These are phyloP conservation scores for Sitta europaea DNA, from an alignment of 2,113 vertebrate genomes.

Conservation along the genomic window DNA sequence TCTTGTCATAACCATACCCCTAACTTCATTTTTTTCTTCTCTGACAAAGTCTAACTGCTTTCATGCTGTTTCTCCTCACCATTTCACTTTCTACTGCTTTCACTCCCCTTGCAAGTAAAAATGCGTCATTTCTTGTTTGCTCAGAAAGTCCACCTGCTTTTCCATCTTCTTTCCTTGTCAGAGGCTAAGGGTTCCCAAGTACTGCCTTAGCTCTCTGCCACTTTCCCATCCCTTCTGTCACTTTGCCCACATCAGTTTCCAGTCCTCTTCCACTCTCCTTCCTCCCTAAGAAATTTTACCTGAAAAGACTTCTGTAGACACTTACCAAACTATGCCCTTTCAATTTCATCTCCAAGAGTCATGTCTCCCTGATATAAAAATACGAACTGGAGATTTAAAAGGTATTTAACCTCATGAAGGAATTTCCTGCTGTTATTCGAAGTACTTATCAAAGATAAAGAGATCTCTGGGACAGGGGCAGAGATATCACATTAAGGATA, in stretches of 20 bases:
- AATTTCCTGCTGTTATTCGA: background rate
- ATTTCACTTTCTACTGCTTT: background rate
- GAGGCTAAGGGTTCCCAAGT: background rate
- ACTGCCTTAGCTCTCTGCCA: background rate
- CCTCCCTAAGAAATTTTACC: background rate
- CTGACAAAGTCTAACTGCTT: background rate
- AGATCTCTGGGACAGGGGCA: background rate
- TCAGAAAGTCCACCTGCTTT: background rate
- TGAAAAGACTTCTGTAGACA: background rate
- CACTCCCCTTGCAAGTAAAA: fast-evolving
- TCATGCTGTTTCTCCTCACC: background rate
- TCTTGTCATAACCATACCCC: background rate
- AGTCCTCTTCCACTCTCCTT: background rate
- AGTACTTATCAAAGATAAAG: background rate
- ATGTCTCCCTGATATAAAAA: background rate
- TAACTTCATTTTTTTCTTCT: background rate
- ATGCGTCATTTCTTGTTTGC: background rate
- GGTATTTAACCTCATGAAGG: background rate
- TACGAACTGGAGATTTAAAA: background rate
- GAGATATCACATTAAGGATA: background rate
- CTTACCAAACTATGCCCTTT: background rate
- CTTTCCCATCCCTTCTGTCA: background rate
- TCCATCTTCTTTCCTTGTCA: background rate
- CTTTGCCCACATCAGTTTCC: background rate
- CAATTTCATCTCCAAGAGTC: background rate